Percentiles rank a stretch among this genome's conserved stretches.
Conservation (phyloP, 1,140 invertebrate species). For the Acromyrmex echinatior region DNA sequence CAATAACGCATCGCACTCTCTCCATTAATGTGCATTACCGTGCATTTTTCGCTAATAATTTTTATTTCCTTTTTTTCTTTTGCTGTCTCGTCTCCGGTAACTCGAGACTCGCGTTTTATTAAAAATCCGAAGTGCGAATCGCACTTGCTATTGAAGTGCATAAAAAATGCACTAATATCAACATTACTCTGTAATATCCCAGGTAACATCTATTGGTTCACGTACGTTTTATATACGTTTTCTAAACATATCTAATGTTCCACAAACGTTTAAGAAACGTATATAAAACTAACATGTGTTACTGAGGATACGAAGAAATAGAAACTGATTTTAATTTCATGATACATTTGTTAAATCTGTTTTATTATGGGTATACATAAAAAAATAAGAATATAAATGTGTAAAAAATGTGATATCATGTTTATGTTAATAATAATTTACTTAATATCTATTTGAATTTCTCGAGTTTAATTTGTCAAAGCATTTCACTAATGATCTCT, state of each 20-base stretch:
- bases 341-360: neutral
- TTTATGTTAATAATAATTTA: constrained; percentile 5
- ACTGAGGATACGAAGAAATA: neutral
- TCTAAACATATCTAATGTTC: too few species aligned
- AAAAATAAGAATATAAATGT: constrained; percentile 4
- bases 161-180: neutral
- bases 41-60: constrained; percentile 37
- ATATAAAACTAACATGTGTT: too few species aligned
- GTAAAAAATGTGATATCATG: neutral
- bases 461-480: constrained; percentile 4
- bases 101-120: neutral
- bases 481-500: neutral
- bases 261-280: too few species aligned
- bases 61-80: neutral
- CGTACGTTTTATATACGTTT: too few species aligned
- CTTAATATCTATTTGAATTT: constrained; percentile 10
- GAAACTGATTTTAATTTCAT: neutral
- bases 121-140: neutral
- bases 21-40: too few species aligned
- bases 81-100: neutral
- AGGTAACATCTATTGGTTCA: too few species aligned
- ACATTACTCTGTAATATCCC: neutral
- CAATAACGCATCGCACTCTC: constrained; percentile 25
- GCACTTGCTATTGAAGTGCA: neutral
- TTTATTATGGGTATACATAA: constrained; percentile 16